Evolutionary conservation across 1,140 invertebrate species (phyloP), one percentile per base, ranked within the genome.

Genomic region (Oncopodura yosiiana): DNA sequence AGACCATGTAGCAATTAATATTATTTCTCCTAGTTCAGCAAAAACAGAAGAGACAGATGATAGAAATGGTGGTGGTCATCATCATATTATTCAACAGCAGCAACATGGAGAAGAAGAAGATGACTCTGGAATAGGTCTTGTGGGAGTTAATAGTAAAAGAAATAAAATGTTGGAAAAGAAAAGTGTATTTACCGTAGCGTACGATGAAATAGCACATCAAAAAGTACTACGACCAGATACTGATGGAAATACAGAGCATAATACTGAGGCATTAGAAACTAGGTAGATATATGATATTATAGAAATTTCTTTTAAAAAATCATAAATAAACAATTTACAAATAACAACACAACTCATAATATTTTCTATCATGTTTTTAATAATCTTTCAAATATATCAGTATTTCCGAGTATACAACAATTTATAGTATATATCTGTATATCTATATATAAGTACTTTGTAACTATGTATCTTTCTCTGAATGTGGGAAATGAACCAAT

Each of bases 131-230:
- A 63, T 63, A n/a, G 61, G 61, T 5, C 54, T 63, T 69, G 12
- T 58, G 16, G 41, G 64, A 21, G 51, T 62, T 58, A 66, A 41
- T 37, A 55, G 29, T 66, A 73, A 67, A 70, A 74, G 64, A 62
- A 71, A 58, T 71, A 79, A 85, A 41, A 80, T 90, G 55, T 77
- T 89, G 21, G 86, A 91, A 64, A 92, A 91, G 72, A 91, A 91
- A 66, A 91, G 87, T 67, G 81, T 93, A n/a, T 93, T 92, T 65
- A 89, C 87, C 1, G 92, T 93, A 60, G 87, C 87, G 2, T 93
- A 92, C 66, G 86, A 87, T 66, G 87, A 89, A 66, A 84, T 91
- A 64, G 77, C 81, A 39, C 82, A 80, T 0, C 75, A 75, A 38
- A 76, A 80, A 50, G 50, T 60, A 4, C 66, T 81, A 5, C 69